These are phyloP conservation scores for Athene noctua DNA, from an alignment of 2,113 vertebrate genomes.

Conservation along the genomic window DNA sequence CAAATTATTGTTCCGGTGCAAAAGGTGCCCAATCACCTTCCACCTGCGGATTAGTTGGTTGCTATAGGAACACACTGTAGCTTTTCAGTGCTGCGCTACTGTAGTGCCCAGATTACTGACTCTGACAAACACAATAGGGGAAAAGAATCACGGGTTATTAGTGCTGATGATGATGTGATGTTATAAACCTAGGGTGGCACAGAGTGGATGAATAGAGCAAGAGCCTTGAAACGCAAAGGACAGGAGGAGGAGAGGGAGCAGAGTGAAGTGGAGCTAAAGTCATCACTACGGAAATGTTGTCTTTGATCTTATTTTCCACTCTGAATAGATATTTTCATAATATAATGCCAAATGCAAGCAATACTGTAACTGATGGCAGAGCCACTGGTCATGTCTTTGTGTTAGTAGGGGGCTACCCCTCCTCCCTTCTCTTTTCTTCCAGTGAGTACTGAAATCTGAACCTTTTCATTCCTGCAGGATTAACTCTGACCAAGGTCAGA, in stretches of 20 bases:
- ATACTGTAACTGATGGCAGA: background rate
- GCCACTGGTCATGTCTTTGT: background rate
- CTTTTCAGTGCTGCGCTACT: conserved; percentile 43
- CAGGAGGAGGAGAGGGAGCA: conserved; percentile 49
- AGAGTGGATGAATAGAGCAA: background rate
- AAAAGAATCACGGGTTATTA: conserved; percentile 51
- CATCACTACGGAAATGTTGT: conserved; percentile 15
- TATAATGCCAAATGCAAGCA: conserved; percentile 29
- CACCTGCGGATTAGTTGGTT: conserved; percentile 65
- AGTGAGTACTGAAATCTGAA: background rate
- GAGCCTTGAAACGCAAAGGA: background rate
- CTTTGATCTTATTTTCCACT: conserved; percentile 52
- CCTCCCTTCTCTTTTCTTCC: background rate
- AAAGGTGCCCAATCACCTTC: conserved; percentile 53
- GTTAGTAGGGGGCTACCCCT: background rate
- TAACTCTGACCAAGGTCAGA: conserved; percentile 52
- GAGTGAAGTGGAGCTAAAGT: conserved; percentile 27
- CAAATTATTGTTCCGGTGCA: conserved; percentile 62
- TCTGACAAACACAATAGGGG: conserved; percentile 43
- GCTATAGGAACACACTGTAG: conserved; percentile 61
- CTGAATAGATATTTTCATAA: conserved; percentile 63
- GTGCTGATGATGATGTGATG: background rate
- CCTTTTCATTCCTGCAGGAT: conserved; percentile 47
- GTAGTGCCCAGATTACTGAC: conserved; percentile 46
- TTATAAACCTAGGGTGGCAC: conserved; percentile 43